Conservation (phyloP, 1,140 invertebrate genomes). For the Acyrthosiphon pisum region DNA sequence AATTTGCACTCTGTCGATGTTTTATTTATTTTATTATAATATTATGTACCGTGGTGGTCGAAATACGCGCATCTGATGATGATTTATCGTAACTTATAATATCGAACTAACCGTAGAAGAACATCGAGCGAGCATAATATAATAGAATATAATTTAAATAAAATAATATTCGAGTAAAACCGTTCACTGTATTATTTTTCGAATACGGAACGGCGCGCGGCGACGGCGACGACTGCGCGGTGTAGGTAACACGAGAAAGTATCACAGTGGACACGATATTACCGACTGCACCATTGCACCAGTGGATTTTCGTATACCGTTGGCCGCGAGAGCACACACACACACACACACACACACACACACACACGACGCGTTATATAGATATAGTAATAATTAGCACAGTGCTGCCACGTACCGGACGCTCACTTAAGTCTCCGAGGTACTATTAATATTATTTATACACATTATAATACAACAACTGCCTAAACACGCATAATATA, state of each 20-base stretch:
- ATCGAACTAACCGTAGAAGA: neutral
- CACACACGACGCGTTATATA: neutral
- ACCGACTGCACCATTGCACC: neutral
- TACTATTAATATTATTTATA: neutral
- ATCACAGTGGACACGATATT: conserved; percentile 6
- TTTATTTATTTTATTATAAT: too few relatives aligned
- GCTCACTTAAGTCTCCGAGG: neutral
- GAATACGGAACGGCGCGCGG: neutral
- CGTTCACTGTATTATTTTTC: neutral
- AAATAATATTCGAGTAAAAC: neutral
- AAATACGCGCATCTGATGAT: too few relatives aligned
- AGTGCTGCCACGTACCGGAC: conserved; percentile 47
- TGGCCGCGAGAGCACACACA: neutral
- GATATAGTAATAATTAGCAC: conserved; percentile 38
- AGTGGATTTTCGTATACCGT: conserved; percentile 39
- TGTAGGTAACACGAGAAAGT: conserved; percentile 27
- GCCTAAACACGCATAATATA: neutral
- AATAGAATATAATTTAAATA: neutral
- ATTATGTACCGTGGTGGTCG: too few relatives aligned
- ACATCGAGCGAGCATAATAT: neutral
- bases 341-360: too few relatives aligned
- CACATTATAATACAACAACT: neutral
- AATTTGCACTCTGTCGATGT: neutral
- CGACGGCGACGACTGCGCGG: neutral
- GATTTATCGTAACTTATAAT: neutral